Percentiles rank a stretch among this genome's conserved stretches.
Conservation (phyloP, 2,888 invertebrate species). For the Galeopsomyia nigrocyanea region DNA sequence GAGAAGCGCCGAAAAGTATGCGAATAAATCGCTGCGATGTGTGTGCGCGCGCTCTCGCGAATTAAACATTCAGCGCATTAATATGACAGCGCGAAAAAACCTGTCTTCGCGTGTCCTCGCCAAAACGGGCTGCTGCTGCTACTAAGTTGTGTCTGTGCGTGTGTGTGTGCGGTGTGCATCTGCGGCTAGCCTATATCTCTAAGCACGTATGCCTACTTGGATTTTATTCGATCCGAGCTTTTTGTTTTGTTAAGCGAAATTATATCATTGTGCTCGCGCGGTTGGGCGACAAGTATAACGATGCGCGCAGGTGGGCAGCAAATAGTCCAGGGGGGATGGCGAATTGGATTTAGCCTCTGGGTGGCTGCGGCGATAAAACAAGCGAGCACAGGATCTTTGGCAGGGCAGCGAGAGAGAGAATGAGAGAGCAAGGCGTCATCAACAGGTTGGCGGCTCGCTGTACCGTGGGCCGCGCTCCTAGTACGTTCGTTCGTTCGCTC, state of each 20-base stretch:
- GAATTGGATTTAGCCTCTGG: constrained; percentile 10
- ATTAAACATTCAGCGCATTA: constrained; percentile 33
- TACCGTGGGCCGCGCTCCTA: constrained; percentile 14
- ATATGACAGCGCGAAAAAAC: constrained; percentile 17
- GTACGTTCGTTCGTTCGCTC: constrained; percentile 21
- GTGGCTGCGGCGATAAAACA: constrained; percentile 25
- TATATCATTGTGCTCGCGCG: background rate
- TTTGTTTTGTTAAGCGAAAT: too few relatives aligned
- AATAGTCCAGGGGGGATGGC: background rate
- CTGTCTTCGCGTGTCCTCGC: constrained; percentile 32
- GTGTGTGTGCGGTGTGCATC: constrained; percentile 15
- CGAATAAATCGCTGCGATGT: background rate
- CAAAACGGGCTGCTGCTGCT: constrained; percentile 24
- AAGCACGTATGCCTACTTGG: background rate
- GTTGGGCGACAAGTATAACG: background rate
- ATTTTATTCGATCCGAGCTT: constrained; percentile 2
- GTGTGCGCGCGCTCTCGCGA: background rate
- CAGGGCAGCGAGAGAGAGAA: too few relatives aligned
- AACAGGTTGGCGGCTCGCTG: constrained; percentile 55
- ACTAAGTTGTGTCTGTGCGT: too few relatives aligned
- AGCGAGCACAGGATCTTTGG: constrained; percentile 44
- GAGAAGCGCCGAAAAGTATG: background rate
- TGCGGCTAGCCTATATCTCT: background rate
- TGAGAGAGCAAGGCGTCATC: constrained; percentile 45
- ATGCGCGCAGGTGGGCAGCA: too few relatives aligned